These are phyloP conservation scores for Crenuchus spilurus DNA, from an alignment of 2,797 vertebrate genomes.

Conservation along the genomic window DNA sequence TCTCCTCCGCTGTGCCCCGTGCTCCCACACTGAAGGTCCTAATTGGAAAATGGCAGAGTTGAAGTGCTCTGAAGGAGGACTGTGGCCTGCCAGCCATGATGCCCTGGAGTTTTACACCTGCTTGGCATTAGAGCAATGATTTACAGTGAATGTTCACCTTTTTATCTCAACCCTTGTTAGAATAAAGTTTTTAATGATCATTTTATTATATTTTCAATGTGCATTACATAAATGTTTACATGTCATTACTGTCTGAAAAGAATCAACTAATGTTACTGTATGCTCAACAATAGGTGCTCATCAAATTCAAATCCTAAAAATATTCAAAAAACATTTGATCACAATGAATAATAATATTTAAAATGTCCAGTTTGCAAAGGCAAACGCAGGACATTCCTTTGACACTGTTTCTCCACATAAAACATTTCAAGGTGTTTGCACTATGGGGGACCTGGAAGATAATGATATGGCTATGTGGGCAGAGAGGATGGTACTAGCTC, in stretches of 20 bases:
- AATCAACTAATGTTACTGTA: too few relatives aligned
- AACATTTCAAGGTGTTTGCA: too few relatives aligned
- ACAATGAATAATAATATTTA: too few relatives aligned
- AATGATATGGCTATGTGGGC: background rate
- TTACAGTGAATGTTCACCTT: slow-evolving; percentile 23
- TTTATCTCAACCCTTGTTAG: background rate
- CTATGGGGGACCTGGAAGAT: too few relatives aligned
- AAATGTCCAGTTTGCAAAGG: too few relatives aligned
- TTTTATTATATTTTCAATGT: background rate
- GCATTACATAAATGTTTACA: background rate
- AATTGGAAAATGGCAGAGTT: slow-evolving; percentile 21
- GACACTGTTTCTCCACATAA: too few relatives aligned
- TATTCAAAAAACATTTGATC: too few relatives aligned
- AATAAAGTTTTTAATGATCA: background rate
- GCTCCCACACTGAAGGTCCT: slow-evolving; percentile 9
- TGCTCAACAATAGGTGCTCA: too few relatives aligned
- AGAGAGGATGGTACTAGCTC: background rate
- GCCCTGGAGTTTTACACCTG: slow-evolving; percentile 32
- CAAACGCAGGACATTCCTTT: too few relatives aligned
- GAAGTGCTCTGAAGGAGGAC: slow-evolving; percentile 39
- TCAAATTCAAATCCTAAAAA: too few relatives aligned
- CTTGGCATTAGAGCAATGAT: slow-evolving; percentile 63
- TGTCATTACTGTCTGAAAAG: too few relatives aligned
- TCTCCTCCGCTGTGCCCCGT: slow-evolving; percentile 15
- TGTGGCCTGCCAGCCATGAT: background rate